Base-by-base conservation (phyloP, 2,888 invertebrate genomes). In the Spodoptera picta region DNA sequence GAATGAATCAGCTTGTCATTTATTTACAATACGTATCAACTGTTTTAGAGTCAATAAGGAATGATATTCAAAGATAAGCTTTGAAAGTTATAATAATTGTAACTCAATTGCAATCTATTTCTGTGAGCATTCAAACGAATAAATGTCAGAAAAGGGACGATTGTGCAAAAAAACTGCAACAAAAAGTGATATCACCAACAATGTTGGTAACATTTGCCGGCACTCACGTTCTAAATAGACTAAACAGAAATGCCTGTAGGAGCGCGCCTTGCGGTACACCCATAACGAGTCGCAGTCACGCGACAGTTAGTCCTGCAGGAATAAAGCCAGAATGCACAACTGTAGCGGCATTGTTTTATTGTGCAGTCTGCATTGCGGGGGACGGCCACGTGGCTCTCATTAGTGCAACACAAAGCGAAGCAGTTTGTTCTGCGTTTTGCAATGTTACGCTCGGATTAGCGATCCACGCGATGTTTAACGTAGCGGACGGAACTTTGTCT, bases 311-410 rank as follows among this genome's bases (percentile, higher is more conserved):
- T 92, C 90, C 92, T 91, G 87, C 79, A 88, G 90, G 90, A 92
- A 93, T 94, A 92, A 92, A 90, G 92, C 87, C 87, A 84, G 89
- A 90, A 89, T 90, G 90, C 90, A 90, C 88, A 89, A 90, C 88
- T 91, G 89, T 87, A 83, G 87, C 83, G 86, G 88, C 86, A 93
- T 94, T 94, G 93, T 94, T 93, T 93, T 93, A 93, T 93, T 93
- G 93, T 93, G 90, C 90, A 90, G 91, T 84, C 94, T 94, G 94
- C 94, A 94, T 89, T 94, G 94, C 94, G 90, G 94, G 93, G 91
- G 92, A 90, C 87, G 84, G 93, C 91, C 93, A 94, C 94, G 94
- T 94, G 94, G 92, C 93, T 84, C 92, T 94, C 93, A 93, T 94
- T 94, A 94, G 91, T 89, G 89, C 87, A 87, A 86, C 84, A 93